Percentiles rank a stretch among this genome's conserved stretches.
Conservation (phyloP, 1,140 invertebrate species). For the Uloborus diversus region DNA sequence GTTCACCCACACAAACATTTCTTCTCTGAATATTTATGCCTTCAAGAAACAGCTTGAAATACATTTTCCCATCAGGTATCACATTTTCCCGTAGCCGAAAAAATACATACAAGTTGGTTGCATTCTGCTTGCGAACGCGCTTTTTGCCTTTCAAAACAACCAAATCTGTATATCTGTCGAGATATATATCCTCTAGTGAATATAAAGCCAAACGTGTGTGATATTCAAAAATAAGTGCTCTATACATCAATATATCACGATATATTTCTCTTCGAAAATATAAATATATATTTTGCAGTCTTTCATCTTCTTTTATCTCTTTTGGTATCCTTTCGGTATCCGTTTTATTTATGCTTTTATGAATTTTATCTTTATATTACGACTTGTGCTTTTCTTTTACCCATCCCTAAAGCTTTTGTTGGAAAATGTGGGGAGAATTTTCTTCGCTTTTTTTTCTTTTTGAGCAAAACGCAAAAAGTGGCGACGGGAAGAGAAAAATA, state of each 20-base stretch:
- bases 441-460: too few species aligned
- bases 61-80: neutral
- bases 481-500: neutral
- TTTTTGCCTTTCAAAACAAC: neutral
- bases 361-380: neutral
- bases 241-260: constrained; percentile 16
- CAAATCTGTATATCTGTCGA: neutral
- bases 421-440: neutral
- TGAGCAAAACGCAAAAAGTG: neutral
- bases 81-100: neutral
- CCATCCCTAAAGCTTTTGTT: neutral
- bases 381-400: neutral
- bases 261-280: neutral
- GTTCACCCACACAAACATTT: constrained; percentile 7
- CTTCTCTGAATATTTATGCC: constrained; percentile 25
- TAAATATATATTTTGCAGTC: neutral
- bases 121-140: constrained; percentile 24
- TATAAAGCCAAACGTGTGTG: neutral
- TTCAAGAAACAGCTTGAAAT: neutral
- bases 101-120: neutral
- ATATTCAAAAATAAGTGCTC: neutral
- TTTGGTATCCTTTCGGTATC: neutral
- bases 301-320: neutral
- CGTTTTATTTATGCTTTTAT: neutral
- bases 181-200: neutral